Conservation (phyloP, 2,113 vertebrate genomes). For the Greenwoodochromis staneri region DNA sequence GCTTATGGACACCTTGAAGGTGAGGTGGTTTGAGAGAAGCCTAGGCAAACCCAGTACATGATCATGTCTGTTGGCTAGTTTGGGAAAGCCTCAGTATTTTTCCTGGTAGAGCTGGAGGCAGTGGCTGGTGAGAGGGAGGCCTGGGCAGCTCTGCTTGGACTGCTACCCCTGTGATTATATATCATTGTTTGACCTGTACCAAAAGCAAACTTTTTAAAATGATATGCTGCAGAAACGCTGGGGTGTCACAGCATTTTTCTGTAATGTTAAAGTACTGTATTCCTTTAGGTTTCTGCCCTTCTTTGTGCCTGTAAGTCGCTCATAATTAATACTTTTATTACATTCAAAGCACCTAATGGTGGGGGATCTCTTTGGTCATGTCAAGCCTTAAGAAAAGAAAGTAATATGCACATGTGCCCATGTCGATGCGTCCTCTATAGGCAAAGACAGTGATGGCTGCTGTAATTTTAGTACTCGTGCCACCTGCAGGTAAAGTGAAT, state of each 20-base stretch:
- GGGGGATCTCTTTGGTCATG: background rate
- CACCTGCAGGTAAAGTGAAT: background rate
- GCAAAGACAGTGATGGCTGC: background rate
- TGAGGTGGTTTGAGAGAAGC: background rate
- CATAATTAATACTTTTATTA: background rate
- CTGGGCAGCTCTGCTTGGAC: background rate
- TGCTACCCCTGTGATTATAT: background rate
- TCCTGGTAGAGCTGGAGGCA: background rate
- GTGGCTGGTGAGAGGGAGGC: background rate
- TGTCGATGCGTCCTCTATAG: background rate
- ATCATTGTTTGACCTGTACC: background rate
- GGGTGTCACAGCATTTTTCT: background rate
- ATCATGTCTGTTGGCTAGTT: background rate
- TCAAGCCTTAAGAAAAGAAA: background rate
- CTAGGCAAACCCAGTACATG: background rate
- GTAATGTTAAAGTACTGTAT: background rate
- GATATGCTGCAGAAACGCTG: background rate
- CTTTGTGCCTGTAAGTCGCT: background rate
- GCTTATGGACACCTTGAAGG: background rate
- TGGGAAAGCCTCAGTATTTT: background rate
- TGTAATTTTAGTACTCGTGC: background rate
- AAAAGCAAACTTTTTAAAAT: background rate
- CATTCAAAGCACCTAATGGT: background rate
- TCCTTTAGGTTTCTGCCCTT: background rate
- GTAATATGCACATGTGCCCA: background rate